phyloP scores from a whole-genome alignment of 2,888 invertebrate species.

The Mayetiola destructor region DNA sequence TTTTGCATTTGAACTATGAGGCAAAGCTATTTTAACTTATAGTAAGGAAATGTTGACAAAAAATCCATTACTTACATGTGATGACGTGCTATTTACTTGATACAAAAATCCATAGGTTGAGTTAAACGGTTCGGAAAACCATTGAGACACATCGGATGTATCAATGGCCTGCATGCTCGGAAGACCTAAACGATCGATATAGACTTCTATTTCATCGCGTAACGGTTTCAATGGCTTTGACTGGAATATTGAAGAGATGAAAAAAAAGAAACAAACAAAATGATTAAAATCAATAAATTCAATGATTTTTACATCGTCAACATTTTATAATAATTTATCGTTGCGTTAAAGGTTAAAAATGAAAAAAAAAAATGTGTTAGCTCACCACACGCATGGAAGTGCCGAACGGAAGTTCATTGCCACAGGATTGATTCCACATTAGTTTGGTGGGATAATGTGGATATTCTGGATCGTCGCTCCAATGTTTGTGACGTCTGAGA shows the following conservation, averaged over 20 bases:
- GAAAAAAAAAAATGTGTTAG: too few relatives aligned
- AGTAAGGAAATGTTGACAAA: too few relatives aligned
- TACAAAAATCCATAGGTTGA: constrained; percentile 28
- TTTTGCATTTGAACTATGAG: too few relatives aligned
- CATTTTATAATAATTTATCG: too few relatives aligned
- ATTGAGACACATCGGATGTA: background rate
- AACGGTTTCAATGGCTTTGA: background rate
- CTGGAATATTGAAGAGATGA: background rate
- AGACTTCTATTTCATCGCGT: background rate
- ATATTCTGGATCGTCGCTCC: background rate
- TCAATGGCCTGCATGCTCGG: background rate
- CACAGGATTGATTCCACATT: background rate
- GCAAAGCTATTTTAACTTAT: too few relatives aligned
- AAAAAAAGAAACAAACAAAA: background rate
- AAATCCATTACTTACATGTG: constrained; percentile 15
- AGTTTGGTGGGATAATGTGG: background rate
- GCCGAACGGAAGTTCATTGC: background rate
- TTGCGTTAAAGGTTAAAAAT: too few relatives aligned
- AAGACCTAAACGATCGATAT: background rate
- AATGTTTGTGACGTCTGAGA: background rate
- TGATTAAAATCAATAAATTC: background rate
- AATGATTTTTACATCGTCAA: background rate
- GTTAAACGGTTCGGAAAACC: constrained; percentile 16
- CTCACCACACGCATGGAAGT: too few relatives aligned
- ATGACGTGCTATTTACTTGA: constrained; percentile 20